Evolutionary conservation across 2,113 vertebrate species (phyloP).

Genomic region (Ophthalmolycus amberensis): DNA sequence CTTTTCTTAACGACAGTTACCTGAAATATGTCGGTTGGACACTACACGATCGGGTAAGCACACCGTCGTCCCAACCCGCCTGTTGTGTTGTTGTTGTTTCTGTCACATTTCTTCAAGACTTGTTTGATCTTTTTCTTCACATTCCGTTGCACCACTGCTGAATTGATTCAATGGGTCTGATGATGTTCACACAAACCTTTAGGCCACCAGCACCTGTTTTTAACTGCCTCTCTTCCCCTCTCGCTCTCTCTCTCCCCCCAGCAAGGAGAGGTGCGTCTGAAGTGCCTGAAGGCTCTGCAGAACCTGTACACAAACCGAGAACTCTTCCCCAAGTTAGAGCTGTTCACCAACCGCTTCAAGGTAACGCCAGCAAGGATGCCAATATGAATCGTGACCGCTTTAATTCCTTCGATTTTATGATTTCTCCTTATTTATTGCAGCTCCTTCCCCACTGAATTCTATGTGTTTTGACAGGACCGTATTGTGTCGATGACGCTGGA

Average conservation of each 20-base stretch:
- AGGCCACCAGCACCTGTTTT: not conserved
- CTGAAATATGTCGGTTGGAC: constrained; percentile 99
- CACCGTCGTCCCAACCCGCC: not conserved
- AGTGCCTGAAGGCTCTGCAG: constrained; percentile 98
- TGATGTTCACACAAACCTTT: not conserved
- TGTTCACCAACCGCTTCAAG: constrained; percentile 99
- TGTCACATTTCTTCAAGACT: not conserved
- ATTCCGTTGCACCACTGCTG: not conserved
- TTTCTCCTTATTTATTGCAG: constrained; percentile 1
- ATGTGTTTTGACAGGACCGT: constrained; percentile 88
- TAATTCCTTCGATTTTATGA: not conserved
- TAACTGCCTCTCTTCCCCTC: too few species aligned
- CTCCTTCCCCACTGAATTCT: not conserved
- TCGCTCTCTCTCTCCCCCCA: constrained; percentile 53
- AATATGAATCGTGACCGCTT: not conserved
- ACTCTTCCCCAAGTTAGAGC: constrained; percentile 96
- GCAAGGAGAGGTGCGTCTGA: constrained; percentile 99
- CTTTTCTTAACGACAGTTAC: constrained; percentile 98
- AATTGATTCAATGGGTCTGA: not conserved
- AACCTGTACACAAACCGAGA: constrained; percentile 98
- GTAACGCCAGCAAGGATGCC: constrained; percentile 74
- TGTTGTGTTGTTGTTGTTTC: not conserved
- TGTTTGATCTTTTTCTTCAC: not conserved
- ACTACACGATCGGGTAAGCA: constrained; percentile 94
- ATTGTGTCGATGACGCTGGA: constrained; percentile 99